These are phyloP conservation scores for Trochalopteron elliotii DNA, from an alignment of 2,113 vertebrate species.

Conservation along the genomic window DNA sequence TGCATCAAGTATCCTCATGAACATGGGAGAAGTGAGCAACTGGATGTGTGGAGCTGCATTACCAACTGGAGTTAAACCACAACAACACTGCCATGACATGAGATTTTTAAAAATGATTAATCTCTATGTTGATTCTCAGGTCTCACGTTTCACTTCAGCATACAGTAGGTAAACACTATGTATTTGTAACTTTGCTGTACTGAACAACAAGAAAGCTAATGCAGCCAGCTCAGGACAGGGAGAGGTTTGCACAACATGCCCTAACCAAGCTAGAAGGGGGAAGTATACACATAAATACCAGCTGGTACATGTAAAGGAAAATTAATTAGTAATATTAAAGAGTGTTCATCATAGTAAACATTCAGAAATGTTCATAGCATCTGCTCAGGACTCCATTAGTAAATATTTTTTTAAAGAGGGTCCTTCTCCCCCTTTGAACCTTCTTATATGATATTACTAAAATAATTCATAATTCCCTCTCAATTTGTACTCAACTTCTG, in stretches of 20 bases:
- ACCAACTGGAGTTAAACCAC: not conserved
- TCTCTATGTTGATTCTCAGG: not conserved
- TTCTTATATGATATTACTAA: not conserved
- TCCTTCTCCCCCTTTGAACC: not conserved
- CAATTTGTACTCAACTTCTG: not conserved
- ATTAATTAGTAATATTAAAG: not conserved
- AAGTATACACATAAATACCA: slow-evolving; percentile 50
- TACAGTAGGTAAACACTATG: not conserved
- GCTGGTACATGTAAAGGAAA: slow-evolving; percentile 27
- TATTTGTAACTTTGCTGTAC: not conserved
- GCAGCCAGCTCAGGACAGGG: slow-evolving; percentile 23
- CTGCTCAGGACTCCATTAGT: not conserved
- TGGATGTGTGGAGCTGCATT: not conserved
- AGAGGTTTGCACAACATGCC: slow-evolving; percentile 25
- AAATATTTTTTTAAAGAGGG: not conserved
- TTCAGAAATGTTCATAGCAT: not conserved
- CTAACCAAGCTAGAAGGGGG: not conserved
- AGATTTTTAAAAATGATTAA: not conserved
- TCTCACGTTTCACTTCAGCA: not conserved
- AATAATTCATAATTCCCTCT: not conserved
- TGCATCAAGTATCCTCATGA: not conserved
- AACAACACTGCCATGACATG: not conserved
- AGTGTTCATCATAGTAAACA: not conserved
- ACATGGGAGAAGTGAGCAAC: not conserved
- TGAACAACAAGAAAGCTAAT: not conserved